Evolutionary conservation across 2,797 vertebrate genomes (phyloP), one percentile per base, ranked within the genome.

Genomic region (Champsocephalus esox): DNA sequence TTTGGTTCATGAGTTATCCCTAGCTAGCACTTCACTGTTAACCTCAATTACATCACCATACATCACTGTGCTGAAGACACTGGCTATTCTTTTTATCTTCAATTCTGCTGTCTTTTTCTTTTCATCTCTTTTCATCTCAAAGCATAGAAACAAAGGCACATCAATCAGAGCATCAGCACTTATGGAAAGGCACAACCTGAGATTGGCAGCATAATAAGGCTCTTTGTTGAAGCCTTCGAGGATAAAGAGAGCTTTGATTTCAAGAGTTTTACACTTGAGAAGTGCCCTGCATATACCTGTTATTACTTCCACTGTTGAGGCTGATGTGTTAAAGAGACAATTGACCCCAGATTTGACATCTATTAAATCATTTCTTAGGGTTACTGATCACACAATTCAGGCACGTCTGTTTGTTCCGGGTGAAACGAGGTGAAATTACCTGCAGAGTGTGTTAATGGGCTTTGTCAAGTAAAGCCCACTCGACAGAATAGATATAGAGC

Each of bases 101-200:
- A 69, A 56, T 10, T 61, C 58, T 24, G 73, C 66, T 56, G 60
- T 73, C 82, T 76, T 66, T 68, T 60, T 66, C 34, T 64, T 85
- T 82, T 79, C 28, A 82, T 80, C 52, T 78, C 32, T 64, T 85
- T 82, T 79, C 28, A 82, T 80, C 52, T 78, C 32, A 46, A 77
- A 72, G 75, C 75, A 49, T 0, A 43, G 69, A 80, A 86, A 77
- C 67, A 80, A 63, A 83, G 50, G 11, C 62, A 32, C 74, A 77
- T 87, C 80, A 86, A 32, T 86, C 77, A 79, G 68, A 32, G 78
- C 81, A 80, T 75, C 76, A 68, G 78, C 73, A 59, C 66, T 83
- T 63, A 75, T 41, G 46, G 64, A 60, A 44, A 73, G 41, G 52
- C 56, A 61, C 58, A 74, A 72, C 69, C 77, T 63, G 50, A 83